Evolutionary conservation across 2,113 vertebrate genomes (phyloP).

Genomic region (Entelurus aequoreus): DNA sequence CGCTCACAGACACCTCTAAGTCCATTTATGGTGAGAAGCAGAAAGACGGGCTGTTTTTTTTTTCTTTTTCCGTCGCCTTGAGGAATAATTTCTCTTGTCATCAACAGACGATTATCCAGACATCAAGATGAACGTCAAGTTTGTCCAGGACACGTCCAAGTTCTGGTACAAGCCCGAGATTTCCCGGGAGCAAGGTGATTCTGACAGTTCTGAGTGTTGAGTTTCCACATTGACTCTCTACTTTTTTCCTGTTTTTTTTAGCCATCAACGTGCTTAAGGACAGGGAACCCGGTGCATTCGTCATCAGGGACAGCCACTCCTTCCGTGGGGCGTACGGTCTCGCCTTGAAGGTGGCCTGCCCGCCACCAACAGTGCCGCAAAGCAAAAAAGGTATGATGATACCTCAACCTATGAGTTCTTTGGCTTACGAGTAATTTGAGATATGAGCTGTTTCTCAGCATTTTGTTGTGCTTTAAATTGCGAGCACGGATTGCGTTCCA

Average conservation of each 20-base stretch:
- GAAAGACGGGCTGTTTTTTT: neutral
- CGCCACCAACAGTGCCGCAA: slow-evolving; percentile 86
- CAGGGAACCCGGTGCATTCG: slow-evolving; percentile 89
- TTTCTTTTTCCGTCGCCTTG: neutral
- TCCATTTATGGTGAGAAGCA: slow-evolving; percentile 82
- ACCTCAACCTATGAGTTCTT: no score
- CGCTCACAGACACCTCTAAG: slow-evolving; percentile 83
- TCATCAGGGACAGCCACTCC: slow-evolving; percentile 96
- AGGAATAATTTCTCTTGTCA: slow-evolving; percentile 5
- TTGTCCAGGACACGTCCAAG: slow-evolving; percentile 97
- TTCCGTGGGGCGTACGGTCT: slow-evolving; percentile 95
- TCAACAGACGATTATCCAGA: slow-evolving; percentile 85
- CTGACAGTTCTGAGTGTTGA: slow-evolving; percentile 2
- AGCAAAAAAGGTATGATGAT: slow-evolving; percentile 85
- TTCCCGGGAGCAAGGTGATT: slow-evolving; percentile 89
- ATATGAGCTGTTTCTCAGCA: no score
- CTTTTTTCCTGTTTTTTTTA: slow-evolving; percentile 39
- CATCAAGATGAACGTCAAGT: slow-evolving; percentile 91
- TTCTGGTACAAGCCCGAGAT: slow-evolving; percentile 98
- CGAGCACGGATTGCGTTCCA: no score
- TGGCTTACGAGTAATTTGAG: no score
- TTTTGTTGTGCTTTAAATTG: no score
- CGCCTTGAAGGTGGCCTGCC: slow-evolving; percentile 96
- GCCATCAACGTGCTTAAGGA: slow-evolving; percentile 90
- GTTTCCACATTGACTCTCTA: neutral